Conservation (phyloP, 2,888 invertebrate species). For the Cerastis leucographa region DNA sequence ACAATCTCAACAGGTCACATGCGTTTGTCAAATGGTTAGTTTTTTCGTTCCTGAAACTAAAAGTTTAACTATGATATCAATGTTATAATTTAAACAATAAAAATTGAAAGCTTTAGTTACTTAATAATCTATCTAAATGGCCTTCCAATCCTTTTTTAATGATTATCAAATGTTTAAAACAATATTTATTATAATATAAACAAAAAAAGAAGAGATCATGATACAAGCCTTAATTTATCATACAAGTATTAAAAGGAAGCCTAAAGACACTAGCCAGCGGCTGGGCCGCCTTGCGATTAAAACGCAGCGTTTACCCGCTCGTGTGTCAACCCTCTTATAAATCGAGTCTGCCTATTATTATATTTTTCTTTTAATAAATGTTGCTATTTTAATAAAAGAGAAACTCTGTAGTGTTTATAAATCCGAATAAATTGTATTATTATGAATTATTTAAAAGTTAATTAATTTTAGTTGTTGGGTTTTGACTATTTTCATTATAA, state of each 20-base stretch:
- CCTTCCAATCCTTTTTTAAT: background rate
- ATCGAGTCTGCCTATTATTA: constrained; percentile 75
- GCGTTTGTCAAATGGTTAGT: background rate
- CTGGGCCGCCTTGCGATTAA: constrained; percentile 68
- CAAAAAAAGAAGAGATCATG: background rate
- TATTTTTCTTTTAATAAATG: constrained; percentile 64
- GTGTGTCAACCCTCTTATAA: constrained; percentile 70
- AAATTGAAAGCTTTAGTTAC: constrained; percentile 11
- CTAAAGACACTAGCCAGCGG: constrained; percentile 60
- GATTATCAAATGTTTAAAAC: background rate
- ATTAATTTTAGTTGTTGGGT: constrained; percentile 17
- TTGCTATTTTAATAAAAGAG: constrained; percentile 57
- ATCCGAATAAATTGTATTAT: constrained; percentile 59
- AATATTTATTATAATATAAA: background rate
- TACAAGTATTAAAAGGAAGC: constrained; percentile 41
- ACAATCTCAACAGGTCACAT: background rate
- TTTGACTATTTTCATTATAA: constrained; percentile 16
- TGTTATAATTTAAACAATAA: background rate
- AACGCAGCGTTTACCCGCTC: constrained; percentile 72
- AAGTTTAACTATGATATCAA: background rate
- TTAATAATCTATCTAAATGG: constrained; percentile 2
- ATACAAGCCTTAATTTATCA: background rate
- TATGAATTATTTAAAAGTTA: constrained; percentile 36
- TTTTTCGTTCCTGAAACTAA: background rate
- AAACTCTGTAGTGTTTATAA: constrained; percentile 29